Evolutionary conservation across 2,113 vertebrate species (phyloP).

Genomic region (Chaetodon auriga): DNA sequence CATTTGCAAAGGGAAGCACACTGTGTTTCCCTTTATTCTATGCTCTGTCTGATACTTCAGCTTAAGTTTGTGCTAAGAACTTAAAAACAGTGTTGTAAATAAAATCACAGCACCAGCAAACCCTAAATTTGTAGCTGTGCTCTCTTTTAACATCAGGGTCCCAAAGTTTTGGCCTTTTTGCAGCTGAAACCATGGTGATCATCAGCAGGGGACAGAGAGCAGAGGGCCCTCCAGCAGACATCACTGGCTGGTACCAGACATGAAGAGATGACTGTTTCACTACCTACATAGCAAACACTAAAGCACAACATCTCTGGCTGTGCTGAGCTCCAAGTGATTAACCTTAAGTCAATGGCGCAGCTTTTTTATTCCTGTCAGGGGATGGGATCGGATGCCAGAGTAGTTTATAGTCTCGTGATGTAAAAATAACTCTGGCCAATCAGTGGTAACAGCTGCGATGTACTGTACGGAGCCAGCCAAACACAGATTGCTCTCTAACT

Average conservation of each 20-base stretch:
- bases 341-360: constrained; percentile 34
- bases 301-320: constrained; percentile 27
- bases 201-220: constrained; percentile 36
- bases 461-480: constrained; percentile 46
- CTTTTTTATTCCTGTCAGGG: constrained; percentile 52
- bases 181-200: constrained; percentile 75
- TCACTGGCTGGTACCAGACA: constrained; percentile 55
- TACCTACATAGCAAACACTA: constrained; percentile 9
- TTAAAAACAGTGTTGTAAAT: not conserved
- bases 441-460: constrained; percentile 77
- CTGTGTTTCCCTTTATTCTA: not conserved
- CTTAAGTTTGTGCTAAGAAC: constrained; percentile 9
- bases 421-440: constrained; percentile 80
- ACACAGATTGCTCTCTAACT: constrained; percentile 64
- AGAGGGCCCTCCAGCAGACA: constrained; percentile 52
- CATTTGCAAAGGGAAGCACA: constrained; percentile 12
- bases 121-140: constrained; percentile 36
- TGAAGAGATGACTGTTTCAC: constrained; percentile 13
- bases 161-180: constrained; percentile 70
- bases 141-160: constrained; percentile 35
- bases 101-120: constrained; percentile 10
- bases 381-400: constrained; percentile 57
- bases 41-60: too few relatives aligned
- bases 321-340: constrained; percentile 30
- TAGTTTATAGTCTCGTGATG: constrained; percentile 68